Base-by-base conservation (phyloP, 2,113 vertebrate species). In the Petrocephalus zakoni region DNA sequence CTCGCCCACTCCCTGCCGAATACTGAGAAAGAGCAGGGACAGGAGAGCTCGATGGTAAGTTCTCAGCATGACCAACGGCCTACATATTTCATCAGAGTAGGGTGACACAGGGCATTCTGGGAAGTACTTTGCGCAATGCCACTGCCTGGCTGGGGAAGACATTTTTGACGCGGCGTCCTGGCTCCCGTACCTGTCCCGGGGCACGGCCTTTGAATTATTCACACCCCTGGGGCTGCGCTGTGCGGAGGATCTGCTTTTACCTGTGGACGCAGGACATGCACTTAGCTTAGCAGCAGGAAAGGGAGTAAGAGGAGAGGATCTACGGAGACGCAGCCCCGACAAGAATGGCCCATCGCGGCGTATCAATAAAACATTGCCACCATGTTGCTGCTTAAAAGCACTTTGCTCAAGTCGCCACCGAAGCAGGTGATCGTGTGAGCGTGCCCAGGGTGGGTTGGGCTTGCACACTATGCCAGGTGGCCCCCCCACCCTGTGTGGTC, bases 161-260 rank as follows among this genome's bases (percentile, higher is more conserved):
- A 88, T 89, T 92, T 93, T 92, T 89, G 92, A 88, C 42, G 37
- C 15, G 13, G 51, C 21, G 93, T 94, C 92, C 92, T 90, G 86
- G 94, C 91, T 96, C 95, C 92, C 94, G 97, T 97, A 98, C 97
- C 98, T 98, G 97, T 96, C 96, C 96, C 97, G 97, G 97, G 96
- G 96, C 94, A 95, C 94, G 92, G 89, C 89, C 87, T 78, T 88
- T 98, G 94, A 97, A 98, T 97, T 97, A 98, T 97, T 97, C 93
- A 99, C 4, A 96, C 94, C 91, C 89, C 93, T 91, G 56, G 92
- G 95, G 91, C 94, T 90, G 95, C 93, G 94, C 96, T 94, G 94
- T 95, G 46, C 7, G 10, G 37, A 37, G 25, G 29, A 29, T 93
- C 93, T 94, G 96, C 96, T 96, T 94, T 96, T 97, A 95, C 95